These are phyloP conservation scores for Ictidomys tridecemlineatus DNA, from an alignment of 2,113 vertebrate species.

Conservation along the genomic window DNA sequence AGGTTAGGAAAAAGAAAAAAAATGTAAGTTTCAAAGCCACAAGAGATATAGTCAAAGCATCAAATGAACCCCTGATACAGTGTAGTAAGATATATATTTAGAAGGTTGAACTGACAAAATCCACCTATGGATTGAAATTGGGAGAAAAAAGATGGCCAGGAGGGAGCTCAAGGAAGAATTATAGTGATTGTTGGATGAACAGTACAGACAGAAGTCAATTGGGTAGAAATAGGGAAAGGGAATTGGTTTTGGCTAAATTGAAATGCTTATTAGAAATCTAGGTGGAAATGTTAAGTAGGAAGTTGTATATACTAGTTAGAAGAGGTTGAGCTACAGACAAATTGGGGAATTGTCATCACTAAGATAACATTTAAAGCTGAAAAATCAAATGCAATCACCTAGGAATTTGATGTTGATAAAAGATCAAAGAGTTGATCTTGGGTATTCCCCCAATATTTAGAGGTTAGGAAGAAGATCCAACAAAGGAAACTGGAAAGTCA, in stretches of 20 bases:
- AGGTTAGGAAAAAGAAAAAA: too few species aligned
- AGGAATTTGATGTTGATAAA: conserved; percentile 39
- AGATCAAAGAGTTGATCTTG: not conserved
- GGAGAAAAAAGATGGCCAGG: not conserved
- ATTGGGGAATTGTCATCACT: not conserved
- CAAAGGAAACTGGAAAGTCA: conserved; percentile 6
- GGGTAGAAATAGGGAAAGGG: not conserved
- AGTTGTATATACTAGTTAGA: not conserved
- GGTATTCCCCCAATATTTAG: not conserved
- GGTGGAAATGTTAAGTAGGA: conserved; percentile 5
- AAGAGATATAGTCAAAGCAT: too few species aligned
- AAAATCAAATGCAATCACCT: not conserved
- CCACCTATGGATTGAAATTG: not conserved
- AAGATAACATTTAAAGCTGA: conserved; percentile 23
- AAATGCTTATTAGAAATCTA: conserved; percentile 26
- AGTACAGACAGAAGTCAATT: conserved; percentile 46
- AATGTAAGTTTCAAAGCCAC: too few species aligned
- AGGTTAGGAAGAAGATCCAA: not conserved
- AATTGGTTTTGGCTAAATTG: conserved; percentile 11
- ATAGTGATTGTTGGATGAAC: not conserved
- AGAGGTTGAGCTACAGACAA: conserved; percentile 15
- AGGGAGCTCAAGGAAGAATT: not conserved
- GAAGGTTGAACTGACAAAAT: not conserved
- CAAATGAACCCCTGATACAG: too few species aligned
- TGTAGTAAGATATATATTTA: conserved; percentile 1